Conservation (phyloP, 2,888 invertebrate species). For the Cantharis rustica region DNA sequence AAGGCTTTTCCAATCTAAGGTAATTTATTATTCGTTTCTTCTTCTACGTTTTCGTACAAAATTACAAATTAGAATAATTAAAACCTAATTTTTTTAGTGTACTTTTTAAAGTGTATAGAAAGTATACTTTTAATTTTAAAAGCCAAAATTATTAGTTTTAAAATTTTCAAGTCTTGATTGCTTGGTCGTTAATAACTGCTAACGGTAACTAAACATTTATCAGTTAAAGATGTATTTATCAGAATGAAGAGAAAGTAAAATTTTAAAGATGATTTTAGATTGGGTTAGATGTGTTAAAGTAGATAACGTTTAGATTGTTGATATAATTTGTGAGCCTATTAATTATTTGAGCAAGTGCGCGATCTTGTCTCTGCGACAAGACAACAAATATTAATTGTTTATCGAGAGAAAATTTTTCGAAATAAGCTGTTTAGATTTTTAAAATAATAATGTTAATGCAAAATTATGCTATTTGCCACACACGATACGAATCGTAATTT, state of each 20-base stretch:
- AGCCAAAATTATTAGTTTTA: no score
- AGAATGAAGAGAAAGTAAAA: not conserved
- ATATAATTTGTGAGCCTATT: slow-evolving; percentile 2
- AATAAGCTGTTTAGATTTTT: not conserved
- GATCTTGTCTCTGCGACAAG: not conserved
- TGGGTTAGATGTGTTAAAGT: not conserved
- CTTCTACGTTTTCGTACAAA: no score
- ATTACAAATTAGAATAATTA: no score
- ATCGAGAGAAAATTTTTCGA: not conserved
- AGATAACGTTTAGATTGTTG: not conserved
- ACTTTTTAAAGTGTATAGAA: no score
- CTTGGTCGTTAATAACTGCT: not conserved
- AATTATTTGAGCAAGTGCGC: not conserved
- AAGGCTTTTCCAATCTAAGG: slow-evolving; percentile 71
- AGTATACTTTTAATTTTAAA: no score
- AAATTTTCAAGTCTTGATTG: not conserved
- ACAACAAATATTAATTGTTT: not conserved
- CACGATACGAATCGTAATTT: slow-evolving; percentile 7
- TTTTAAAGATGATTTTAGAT: not conserved
- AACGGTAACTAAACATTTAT: not conserved
- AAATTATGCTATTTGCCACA: not conserved
- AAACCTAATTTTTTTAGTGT: no score
- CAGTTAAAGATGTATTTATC: not conserved
- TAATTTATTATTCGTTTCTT: no score
- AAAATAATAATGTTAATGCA: not conserved